A percentile compares a stretch with the other conserved stretches of the same genome.
Conservation (phyloP, 2,888 invertebrate genomes). For the Diplazon laetatorius region DNA sequence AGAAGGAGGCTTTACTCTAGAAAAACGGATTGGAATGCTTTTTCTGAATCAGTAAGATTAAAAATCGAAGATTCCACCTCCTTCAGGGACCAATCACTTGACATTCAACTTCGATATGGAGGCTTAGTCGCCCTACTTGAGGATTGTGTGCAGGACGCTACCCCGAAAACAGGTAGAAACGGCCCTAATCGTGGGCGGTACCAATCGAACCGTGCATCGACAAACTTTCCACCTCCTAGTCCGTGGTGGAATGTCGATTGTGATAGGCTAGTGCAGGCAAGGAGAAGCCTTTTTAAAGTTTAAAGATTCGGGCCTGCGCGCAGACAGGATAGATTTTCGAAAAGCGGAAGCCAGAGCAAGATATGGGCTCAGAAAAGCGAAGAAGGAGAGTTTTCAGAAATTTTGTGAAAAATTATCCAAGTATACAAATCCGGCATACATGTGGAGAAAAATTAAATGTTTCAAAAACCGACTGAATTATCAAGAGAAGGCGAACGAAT, state of each 20-base stretch:
- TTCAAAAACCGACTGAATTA: conserved; percentile 43
- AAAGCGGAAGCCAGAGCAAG: conserved; percentile 16
- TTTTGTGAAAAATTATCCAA: conserved; percentile 32
- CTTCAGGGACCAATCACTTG: neutral
- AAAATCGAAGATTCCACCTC: neutral
- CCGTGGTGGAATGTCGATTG: conserved; percentile 52
- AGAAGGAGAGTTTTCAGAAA: conserved; percentile 27
- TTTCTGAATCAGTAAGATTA: neutral
- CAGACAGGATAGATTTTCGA: neutral
- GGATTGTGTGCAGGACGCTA: conserved; percentile 12
- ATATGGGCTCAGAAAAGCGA: conserved; percentile 21
- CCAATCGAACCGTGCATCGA: too few species aligned
- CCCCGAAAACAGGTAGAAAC: conserved; percentile 2
- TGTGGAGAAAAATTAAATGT: conserved; percentile 44
- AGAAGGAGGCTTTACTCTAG: conserved; percentile 13
- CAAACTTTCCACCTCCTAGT: conserved; percentile 2
- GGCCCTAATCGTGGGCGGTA: too few species aligned
- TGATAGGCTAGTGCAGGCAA: conserved; percentile 18
- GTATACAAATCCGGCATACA: conserved; percentile 32
- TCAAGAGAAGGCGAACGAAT: conserved; percentile 28
- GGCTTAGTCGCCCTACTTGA: neutral
- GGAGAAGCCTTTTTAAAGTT: conserved; percentile 33
- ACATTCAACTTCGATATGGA: conserved; percentile 14
- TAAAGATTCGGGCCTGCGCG: neutral
- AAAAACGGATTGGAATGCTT: conserved; percentile 31